These are phyloP conservation scores for Sanderia malayensis DNA, from an alignment of 30 jellyfish, hydroid and myxozoan species.

Conservation along the genomic window DNA sequence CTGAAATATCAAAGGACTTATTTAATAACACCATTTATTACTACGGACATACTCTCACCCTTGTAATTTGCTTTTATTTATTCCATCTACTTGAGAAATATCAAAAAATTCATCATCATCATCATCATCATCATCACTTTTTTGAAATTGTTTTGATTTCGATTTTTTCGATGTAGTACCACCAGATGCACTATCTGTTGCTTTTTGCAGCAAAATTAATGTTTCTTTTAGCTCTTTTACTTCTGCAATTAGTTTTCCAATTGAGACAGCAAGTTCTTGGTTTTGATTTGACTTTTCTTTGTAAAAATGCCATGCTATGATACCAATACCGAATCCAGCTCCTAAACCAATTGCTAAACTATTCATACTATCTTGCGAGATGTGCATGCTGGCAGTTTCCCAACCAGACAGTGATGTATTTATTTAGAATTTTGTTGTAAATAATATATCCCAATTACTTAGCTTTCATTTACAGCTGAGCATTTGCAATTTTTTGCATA, in stretches of 20 bases:
- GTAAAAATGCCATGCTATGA: conserved; percentile 21
- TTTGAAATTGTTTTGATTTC: not conserved
- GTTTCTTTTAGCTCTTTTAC: conserved; percentile 58
- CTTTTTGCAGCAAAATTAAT: conserved; percentile 11
- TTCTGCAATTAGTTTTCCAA: conserved; percentile 47
- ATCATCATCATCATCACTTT: conserved; percentile 42
- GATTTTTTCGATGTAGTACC: conserved; percentile 11
- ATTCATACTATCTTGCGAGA: no score
- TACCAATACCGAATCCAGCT: conserved; percentile 68
- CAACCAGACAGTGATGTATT: no score
- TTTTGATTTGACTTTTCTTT: conserved; percentile 29
- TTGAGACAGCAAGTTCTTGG: conserved; percentile 34
- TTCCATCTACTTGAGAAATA: no score
- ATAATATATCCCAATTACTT: no score
- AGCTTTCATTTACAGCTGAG: no score
- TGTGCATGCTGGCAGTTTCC: no score
- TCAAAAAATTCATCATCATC: conserved; percentile 76
- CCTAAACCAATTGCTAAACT: conserved; percentile 49
- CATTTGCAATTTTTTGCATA: no score
- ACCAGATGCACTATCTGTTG: not conserved
- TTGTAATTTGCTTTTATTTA: no score
- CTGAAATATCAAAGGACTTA: no score
- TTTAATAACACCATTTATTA: no score
- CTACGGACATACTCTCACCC: no score
- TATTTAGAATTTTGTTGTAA: no score